A percentile compares a stretch with the other conserved stretches of the same genome.
Conservation (phyloP, 1,140 invertebrate species). For the Papilio xuthus region DNA sequence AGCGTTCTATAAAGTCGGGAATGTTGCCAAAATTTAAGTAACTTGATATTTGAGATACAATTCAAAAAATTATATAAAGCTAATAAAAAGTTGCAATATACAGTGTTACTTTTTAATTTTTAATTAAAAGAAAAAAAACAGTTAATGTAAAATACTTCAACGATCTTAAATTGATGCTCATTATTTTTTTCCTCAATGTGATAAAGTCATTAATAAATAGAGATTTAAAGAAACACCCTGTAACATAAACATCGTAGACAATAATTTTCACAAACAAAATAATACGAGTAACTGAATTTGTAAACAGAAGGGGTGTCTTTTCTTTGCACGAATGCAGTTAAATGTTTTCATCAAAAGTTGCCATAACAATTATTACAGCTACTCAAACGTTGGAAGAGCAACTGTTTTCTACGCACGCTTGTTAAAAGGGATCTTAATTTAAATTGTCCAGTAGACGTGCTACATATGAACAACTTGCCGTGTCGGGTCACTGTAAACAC, state of each 20-base stretch:
- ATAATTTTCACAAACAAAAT: too few species aligned
- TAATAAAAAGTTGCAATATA: background rate
- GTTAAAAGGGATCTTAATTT: slow-evolving; percentile 27
- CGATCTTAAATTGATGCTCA: too few species aligned
- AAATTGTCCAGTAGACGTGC: slow-evolving; percentile 22
- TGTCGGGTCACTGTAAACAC: slow-evolving; percentile 33
- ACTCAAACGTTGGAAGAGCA: background rate
- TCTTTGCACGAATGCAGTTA: too few species aligned
- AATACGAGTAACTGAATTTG: too few species aligned
- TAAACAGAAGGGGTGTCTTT: too few species aligned
- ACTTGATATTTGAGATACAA: background rate
- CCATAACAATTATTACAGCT: background rate
- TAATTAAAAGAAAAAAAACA: too few species aligned
- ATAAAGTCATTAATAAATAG: too few species aligned
- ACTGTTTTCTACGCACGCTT: slow-evolving; percentile 22
- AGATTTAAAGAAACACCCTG: too few species aligned
- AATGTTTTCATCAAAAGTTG: background rate
- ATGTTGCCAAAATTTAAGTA: slow-evolving; percentile 29
- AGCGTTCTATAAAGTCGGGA: slow-evolving; percentile 23
- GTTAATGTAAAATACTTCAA: too few species aligned
- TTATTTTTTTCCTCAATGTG: too few species aligned
- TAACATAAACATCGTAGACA: too few species aligned
- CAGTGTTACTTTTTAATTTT: too few species aligned
- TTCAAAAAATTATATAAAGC: background rate
- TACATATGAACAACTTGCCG: slow-evolving; percentile 29